Percentiles rank a stretch among this genome's conserved stretches.
Evolutionary conservation across 2,888 invertebrate species (phyloP).

Genomic region (Lasioglossum villosulum): DNA sequence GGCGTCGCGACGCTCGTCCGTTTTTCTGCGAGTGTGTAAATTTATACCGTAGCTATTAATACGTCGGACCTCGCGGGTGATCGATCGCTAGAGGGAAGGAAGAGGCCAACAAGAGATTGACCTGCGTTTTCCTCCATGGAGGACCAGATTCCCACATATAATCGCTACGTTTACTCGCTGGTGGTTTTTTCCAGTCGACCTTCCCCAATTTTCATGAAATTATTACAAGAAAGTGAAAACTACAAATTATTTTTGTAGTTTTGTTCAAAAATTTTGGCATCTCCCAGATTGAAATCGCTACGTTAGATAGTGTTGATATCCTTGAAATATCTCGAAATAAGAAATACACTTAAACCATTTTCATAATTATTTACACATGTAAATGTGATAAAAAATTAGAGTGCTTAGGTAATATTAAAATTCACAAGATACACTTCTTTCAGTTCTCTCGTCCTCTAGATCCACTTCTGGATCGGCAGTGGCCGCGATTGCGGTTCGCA

Average conservation of each 20-base stretch:
- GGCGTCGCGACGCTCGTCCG: conserved; percentile 43
- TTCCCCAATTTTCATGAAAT: background rate
- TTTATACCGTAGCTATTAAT: conserved; percentile 70
- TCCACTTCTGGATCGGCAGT: background rate
- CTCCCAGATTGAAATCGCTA: too few species aligned
- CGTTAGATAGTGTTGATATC: too few species aligned
- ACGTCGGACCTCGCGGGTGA: conserved; percentile 62
- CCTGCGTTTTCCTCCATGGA: conserved; percentile 70
- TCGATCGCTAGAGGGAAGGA: conserved; percentile 63
- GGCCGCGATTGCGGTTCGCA: background rate
- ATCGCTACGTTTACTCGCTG: conserved; percentile 43
- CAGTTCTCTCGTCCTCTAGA: background rate
- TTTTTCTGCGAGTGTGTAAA: conserved; percentile 58
- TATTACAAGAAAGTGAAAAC: too few species aligned
- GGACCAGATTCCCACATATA: conserved; percentile 36
- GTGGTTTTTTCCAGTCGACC: background rate
- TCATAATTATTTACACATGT: too few species aligned
- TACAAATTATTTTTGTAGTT: too few species aligned
- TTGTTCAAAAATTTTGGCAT: too few species aligned
- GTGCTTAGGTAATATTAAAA: background rate
- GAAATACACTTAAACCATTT: too few species aligned
- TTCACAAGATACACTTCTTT: background rate
- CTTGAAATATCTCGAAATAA: too few species aligned
- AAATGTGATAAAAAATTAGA: background rate
- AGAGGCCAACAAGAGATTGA: conserved; percentile 69